Evolutionary conservation across 2,888 invertebrate species (phyloP), one percentile per base, ranked within the genome.

Genomic region (Scotopteryx bipunctaria): DNA sequence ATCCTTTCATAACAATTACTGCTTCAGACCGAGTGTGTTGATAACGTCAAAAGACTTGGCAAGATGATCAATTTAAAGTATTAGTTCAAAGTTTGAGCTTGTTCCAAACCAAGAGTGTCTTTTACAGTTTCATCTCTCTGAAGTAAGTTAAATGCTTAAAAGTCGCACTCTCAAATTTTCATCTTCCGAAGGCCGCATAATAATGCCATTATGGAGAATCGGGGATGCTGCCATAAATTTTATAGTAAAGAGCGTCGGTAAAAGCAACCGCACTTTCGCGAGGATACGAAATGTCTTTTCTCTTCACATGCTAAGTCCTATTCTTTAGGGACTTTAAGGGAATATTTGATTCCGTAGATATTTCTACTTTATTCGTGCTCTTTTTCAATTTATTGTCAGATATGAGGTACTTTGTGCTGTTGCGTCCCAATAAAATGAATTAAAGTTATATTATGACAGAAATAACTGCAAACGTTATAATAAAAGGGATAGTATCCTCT

Each of bases 151-250:
- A 57, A 59, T 61, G 53, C 36, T 59, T 51, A 46, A 55, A 61
- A 57, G 57, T 46, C 47, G 63, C 61, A 58, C 62, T 66, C 59
- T 71, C 60, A 68, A 74, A 69, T 66, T 70, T 71, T 72, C 67
- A 73, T 74, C 68, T 67, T 63, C 60, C 54, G 51, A 65, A 69
- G 61, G 61, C 54, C 64, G 72, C 61, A 72, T 73, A 74, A 74
- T 73, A 73, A 72, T 62, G 60, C 65, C 66, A 71, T 74, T 74
- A 74, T 68, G 68, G 67, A 63, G 68, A 70, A 67, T 71, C 69
- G 69, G 61, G 65, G 62, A 71, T 67, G 69, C 67, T 64, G 62
- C 61, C 63, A 71, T 73, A 72, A 71, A 73, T 74, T 71, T 73
- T 64, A 67, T 55, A 69, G 71, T 63, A 68, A 71, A 67, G 68